Evolutionary conservation across 2,888 invertebrate species (phyloP).

Genomic region (Oscheius sp.): DNA sequence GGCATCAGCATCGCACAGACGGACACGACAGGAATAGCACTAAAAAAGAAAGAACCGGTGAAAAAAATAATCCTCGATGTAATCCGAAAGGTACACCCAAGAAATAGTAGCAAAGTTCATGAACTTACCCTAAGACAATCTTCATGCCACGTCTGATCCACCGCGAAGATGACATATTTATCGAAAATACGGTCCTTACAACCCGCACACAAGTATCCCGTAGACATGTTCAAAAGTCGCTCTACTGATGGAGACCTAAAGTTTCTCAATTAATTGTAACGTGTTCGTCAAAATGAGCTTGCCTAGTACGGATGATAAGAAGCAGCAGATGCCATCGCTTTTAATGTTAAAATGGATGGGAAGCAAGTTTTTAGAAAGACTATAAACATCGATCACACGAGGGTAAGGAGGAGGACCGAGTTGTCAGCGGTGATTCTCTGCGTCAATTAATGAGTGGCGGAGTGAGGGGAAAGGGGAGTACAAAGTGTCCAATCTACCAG

Average conservation of each 20-base stretch:
- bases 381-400: neutral
- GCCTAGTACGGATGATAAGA: neutral
- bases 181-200: constrained; percentile 10
- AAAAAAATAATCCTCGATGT: too few relatives aligned
- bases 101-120: neutral
- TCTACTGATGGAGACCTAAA: constrained; percentile 18
- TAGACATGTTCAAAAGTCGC: neutral
- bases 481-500: constrained; percentile 16
- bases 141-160: constrained; percentile 23
- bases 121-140: constrained; percentile 16
- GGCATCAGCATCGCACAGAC: neutral
- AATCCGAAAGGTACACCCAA: too few relatives aligned
- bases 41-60: too few relatives aligned
- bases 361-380: neutral
- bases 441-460: constrained; percentile 26
- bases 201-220: constrained; percentile 6
- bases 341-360: constrained; percentile 16
- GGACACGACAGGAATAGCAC: constrained; percentile 8
- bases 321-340: constrained; percentile 13
- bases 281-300: neutral
- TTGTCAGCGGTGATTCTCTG: constrained; percentile 24
- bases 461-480: neutral
- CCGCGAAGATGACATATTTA: constrained; percentile 3
- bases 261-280: neutral
- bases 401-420: constrained; percentile 9